Evolutionary conservation across 2,797 vertebrate species (phyloP).

Genomic region (Novumbra hubbsi): DNA sequence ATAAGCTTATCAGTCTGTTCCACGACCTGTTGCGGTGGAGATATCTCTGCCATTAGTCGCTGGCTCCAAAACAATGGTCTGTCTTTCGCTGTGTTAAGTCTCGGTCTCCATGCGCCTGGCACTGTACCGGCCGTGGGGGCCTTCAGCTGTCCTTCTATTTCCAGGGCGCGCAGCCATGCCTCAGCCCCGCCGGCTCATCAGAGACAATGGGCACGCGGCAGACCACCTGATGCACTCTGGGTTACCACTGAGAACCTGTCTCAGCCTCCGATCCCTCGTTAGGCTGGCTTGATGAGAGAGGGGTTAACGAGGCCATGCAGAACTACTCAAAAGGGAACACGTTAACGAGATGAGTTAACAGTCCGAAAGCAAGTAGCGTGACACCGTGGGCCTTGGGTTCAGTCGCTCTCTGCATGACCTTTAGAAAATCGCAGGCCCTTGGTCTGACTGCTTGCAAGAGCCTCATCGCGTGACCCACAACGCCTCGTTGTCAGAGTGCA

Average conservation of each 20-base stretch:
- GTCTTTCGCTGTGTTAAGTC: constrained; percentile 75
- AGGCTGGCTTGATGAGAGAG: constrained; percentile 33
- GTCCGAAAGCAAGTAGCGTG: neutral
- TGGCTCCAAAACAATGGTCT: constrained; percentile 81
- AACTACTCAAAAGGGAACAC: constrained; percentile 34
- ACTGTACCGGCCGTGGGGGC: constrained; percentile 77
- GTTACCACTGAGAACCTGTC: constrained; percentile 60
- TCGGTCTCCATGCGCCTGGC: constrained; percentile 66
- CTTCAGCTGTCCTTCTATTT: constrained; percentile 93
- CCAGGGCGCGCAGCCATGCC: constrained; percentile 81
- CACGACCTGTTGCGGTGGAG: constrained; percentile 61
- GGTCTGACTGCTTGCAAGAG: constrained; percentile 51
- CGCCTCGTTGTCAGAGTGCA: constrained; percentile 53
- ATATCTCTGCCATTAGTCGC: constrained; percentile 73
- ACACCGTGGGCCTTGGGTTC: constrained; percentile 35
- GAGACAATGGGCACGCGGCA: constrained; percentile 80
- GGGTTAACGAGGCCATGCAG: constrained; percentile 58
- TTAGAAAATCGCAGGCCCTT: constrained; percentile 50
- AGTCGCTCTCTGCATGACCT: constrained; percentile 44
- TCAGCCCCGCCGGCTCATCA: constrained; percentile 82
- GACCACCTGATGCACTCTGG: constrained; percentile 76
- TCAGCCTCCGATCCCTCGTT: constrained; percentile 47
- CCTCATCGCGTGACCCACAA: constrained; percentile 57
- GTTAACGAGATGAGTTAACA: constrained; percentile 23
- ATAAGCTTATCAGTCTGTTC: constrained; percentile 66